Percentiles rank a stretch among this genome's conserved stretches.
Conservation (phyloP, 2,888 invertebrate species). For the Strigamia crassipes region DNA sequence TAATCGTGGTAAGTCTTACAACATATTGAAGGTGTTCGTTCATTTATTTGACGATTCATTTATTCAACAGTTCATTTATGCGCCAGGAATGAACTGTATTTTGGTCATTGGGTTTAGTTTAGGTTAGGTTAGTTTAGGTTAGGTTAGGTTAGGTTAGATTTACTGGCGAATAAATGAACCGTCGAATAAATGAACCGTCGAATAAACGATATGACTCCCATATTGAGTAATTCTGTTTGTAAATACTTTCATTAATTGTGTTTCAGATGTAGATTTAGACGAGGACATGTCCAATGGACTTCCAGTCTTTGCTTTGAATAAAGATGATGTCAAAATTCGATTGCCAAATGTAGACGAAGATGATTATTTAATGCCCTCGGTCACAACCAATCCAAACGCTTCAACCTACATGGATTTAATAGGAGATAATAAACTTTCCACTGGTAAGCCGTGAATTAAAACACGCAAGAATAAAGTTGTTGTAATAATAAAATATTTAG, state of each 20-base stretch:
- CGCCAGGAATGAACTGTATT: no score
- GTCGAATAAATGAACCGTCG: no score
- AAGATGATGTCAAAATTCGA: constrained; percentile 69
- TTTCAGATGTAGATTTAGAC: constrained; percentile 41
- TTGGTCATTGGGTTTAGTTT: no score
- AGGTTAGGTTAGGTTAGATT: no score
- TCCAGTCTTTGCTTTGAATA: constrained; percentile 51
- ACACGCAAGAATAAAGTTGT: background rate
- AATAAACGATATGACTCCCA: no score
- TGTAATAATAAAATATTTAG: background rate
- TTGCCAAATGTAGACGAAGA: constrained; percentile 87
- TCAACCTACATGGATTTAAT: constrained; percentile 83
- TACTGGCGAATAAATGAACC: no score
- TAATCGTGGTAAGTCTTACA: constrained; percentile 59
- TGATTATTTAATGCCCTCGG: constrained; percentile 93
- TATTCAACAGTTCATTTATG: no score
- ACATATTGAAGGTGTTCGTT: no score
- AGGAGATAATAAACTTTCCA: constrained; percentile 64
- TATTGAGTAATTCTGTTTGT: background rate
- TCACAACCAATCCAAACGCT: constrained; percentile 63
- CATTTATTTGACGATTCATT: no score
- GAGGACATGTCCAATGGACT: constrained; percentile 33
- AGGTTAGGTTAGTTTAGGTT: no score
- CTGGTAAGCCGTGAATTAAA: constrained; percentile 52
- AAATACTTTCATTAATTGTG: no score